Conservation (phyloP, 2,888 invertebrate genomes). For the Eudasyphora cyanicolor region DNA sequence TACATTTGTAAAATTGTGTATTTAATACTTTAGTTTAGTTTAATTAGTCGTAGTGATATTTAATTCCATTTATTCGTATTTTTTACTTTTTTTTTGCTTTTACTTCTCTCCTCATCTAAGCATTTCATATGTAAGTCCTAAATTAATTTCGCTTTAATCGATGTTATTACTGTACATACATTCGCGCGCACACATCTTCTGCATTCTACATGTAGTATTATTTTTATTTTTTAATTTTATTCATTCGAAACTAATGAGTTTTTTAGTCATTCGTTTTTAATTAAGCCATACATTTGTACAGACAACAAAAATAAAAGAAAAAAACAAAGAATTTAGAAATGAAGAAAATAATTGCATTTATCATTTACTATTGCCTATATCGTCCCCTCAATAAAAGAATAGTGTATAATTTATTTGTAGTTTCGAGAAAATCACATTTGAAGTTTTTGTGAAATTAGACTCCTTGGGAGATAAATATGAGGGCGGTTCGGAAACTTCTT, state of each 20-base stretch:
- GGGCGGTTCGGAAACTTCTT: too few relatives aligned
- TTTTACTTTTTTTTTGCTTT: background rate
- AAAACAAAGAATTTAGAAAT: slow-evolving; percentile 7
- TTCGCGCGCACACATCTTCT: background rate
- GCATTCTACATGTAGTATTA: slow-evolving; percentile 3
- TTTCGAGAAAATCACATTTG: too few relatives aligned
- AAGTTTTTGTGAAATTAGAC: too few relatives aligned
- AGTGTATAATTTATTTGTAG: too few relatives aligned
- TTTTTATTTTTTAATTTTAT: too few relatives aligned
- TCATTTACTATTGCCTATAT: too few relatives aligned
- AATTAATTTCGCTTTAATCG: slow-evolving; percentile 11
- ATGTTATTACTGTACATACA: slow-evolving; percentile 19
- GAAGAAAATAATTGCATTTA: too few relatives aligned
- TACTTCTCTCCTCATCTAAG: background rate
- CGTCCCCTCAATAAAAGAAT: too few relatives aligned
- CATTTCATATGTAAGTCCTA: background rate
- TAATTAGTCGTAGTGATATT: background rate
- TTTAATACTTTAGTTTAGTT: slow-evolving; percentile 14
- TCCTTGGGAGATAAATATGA: too few relatives aligned
- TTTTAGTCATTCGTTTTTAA: slow-evolving; percentile 15
- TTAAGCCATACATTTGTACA: slow-evolving; percentile 22
- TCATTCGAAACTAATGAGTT: background rate
- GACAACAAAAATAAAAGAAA: background rate
- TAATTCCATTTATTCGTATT: background rate
- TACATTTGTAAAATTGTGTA: background rate